phyloP scores from a whole-genome alignment of 2,888 invertebrate genomes.

The Caenorhabditis japonica region DNA sequence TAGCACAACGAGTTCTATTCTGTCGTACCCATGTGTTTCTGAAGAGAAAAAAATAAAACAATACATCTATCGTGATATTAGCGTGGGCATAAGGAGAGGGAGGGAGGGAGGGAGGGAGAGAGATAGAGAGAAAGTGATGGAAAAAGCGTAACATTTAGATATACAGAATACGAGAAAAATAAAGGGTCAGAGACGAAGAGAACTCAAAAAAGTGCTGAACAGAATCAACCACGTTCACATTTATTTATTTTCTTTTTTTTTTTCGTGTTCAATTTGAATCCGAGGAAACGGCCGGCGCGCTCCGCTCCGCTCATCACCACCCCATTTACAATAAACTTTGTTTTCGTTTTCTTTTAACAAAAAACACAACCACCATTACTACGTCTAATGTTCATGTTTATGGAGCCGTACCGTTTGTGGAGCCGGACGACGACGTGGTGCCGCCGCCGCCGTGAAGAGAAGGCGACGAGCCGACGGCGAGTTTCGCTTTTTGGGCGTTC shows the following conservation, averaged over 20 bases:
- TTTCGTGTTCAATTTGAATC: slow-evolving; percentile 21
- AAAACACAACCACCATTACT: slow-evolving; percentile 5
- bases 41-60: too few species aligned
- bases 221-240: not conserved
- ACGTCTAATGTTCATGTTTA: slow-evolving; percentile 42
- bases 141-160: too few species aligned
- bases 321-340: not conserved
- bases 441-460: slow-evolving; percentile 10
- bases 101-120: not conserved
- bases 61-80: too few species aligned
- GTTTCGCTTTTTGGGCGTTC: slow-evolving; percentile 37
- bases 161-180: not conserved
- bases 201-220: not conserved
- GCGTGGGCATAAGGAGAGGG: not conserved
- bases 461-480: slow-evolving; percentile 6
- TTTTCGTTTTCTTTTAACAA: not conserved
- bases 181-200: not conserved
- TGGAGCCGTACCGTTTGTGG: slow-evolving; percentile 52
- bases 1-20: too few species aligned
- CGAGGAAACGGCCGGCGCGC: slow-evolving; percentile 46
- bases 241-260: not conserved
- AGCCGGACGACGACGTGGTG: slow-evolving; percentile 4
- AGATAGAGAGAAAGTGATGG: slow-evolving; percentile 11
- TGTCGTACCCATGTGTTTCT: too few species aligned
- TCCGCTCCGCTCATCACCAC: slow-evolving; percentile 27